A percentile compares a stretch with the other conserved stretches of the same genome.
phyloP scores from a whole-genome alignment of 37 sponge, comb jelly and placozoan genomes.

The Trichoplax adhaerens region DNA sequence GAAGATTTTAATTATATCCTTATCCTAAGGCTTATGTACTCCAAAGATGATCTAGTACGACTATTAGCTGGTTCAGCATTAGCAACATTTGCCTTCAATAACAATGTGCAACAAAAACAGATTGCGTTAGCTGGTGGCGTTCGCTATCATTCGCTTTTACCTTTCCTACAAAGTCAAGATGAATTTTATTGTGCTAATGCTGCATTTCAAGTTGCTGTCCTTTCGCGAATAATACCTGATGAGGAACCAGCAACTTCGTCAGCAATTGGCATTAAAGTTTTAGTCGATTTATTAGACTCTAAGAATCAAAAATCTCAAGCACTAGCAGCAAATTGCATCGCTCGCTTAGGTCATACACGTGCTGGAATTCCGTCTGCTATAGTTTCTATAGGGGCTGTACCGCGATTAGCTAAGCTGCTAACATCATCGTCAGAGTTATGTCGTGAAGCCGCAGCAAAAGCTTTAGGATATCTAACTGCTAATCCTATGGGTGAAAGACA shows the following conservation, averaged over 20 bases:
- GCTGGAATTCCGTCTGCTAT: slow-evolving; percentile 39
- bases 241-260: neutral
- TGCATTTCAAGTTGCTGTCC: slow-evolving; percentile 52
- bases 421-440: slow-evolving; percentile 19
- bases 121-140: slow-evolving; percentile 19
- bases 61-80: slow-evolving; percentile 49
- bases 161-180: slow-evolving; percentile 20
- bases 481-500: slow-evolving; percentile 33
- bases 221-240: slow-evolving; percentile 40
- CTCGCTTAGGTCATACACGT: slow-evolving; percentile 30
- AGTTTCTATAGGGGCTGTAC: slow-evolving; percentile 48
- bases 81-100: slow-evolving; percentile 54
- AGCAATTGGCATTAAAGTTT: neutral
- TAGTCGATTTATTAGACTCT: slow-evolving; percentile 24
- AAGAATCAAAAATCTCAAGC: slow-evolving; percentile 30
- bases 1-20: slow-evolving; percentile 25
- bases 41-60: slow-evolving; percentile 24
- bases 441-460: slow-evolving; percentile 29
- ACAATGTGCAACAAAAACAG: slow-evolving; percentile 15
- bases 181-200: slow-evolving; percentile 27
- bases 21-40: slow-evolving; percentile 29
- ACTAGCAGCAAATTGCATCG: slow-evolving; percentile 30
- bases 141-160: slow-evolving; percentile 13
- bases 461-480: slow-evolving; percentile 59
- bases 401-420: slow-evolving; percentile 28